Percentiles rank a stretch among this genome's conserved stretches.
phyloP scores from a whole-genome alignment of 2,797 vertebrate genomes.

The Sebastes iracundus region DNA sequence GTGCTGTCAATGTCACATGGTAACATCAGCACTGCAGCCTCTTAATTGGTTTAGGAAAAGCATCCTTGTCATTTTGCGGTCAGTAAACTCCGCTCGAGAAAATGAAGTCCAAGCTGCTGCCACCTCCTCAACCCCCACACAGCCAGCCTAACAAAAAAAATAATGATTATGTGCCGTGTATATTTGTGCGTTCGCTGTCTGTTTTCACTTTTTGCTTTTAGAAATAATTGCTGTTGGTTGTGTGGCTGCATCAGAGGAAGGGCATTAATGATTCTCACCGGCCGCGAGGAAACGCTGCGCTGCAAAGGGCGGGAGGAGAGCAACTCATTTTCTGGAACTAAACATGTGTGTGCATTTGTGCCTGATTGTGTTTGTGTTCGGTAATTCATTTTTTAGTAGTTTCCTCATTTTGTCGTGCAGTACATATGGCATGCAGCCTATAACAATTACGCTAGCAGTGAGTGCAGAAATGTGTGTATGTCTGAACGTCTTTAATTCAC shows the following conservation, averaged over 20 bases:
- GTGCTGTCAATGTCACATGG: conserved; percentile 78
- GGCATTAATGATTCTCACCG: conserved; percentile 81
- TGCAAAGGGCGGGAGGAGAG: conserved; percentile 52
- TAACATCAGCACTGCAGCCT: conserved; percentile 64
- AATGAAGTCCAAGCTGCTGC: conserved; percentile 72
- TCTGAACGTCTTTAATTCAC: conserved; percentile 23
- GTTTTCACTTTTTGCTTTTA: conserved; percentile 82
- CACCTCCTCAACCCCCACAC: conserved; percentile 60
- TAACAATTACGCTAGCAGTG: conserved; percentile 43
- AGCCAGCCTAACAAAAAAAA: conserved; percentile 66
- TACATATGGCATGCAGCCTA: conserved; percentile 45
- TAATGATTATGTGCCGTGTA: conserved; percentile 78
- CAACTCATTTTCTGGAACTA: conserved; percentile 65
- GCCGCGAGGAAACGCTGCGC: conserved; percentile 65
- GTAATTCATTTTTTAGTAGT: conserved; percentile 56
- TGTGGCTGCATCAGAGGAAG: conserved; percentile 77
- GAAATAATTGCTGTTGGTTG: conserved; percentile 86
- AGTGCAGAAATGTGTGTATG: conserved; percentile 33
- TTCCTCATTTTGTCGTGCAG: conserved; percentile 48
- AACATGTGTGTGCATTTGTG: conserved; percentile 34
- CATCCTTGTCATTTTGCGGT: conserved; percentile 81
- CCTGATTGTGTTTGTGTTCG: conserved; percentile 50
- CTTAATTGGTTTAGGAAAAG: conserved; percentile 83
- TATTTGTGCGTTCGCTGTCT: conserved; percentile 71
- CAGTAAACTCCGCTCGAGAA: conserved; percentile 75